phyloP scores from a whole-genome alignment of 2,113 vertebrate genomes.

The Phaethon lepturus region DNA sequence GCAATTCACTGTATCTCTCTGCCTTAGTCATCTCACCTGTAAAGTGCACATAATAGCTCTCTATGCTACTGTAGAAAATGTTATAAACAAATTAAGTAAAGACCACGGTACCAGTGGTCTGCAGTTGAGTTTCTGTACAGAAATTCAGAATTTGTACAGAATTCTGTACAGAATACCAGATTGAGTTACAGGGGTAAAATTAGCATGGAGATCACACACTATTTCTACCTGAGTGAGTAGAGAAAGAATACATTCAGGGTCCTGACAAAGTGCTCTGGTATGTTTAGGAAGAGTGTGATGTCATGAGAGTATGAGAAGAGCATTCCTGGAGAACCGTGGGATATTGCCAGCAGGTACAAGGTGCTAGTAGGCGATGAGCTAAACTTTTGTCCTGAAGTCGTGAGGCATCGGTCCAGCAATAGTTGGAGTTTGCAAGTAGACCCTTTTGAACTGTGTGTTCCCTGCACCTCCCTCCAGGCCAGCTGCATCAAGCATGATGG shows the following conservation, averaged over 20 bases:
- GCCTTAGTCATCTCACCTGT: background rate
- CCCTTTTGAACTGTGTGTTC: background rate
- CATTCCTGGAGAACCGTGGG: background rate
- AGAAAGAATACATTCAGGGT: background rate
- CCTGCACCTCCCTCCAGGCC: background rate
- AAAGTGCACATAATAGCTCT: background rate
- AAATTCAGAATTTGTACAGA: too few species aligned
- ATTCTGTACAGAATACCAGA: too few species aligned
- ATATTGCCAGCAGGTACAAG: background rate
- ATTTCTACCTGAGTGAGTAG: background rate
- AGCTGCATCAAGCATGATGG: fast-evolving
- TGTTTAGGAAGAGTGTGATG: background rate
- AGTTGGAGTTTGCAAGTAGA: background rate
- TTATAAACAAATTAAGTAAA: background rate
- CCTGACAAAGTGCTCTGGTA: background rate
- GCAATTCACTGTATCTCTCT: background rate
- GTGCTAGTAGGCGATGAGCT: background rate
- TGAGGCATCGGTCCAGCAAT: background rate
- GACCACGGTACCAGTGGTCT: background rate
- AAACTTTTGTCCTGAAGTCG: background rate
- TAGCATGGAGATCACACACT: background rate
- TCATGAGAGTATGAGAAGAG: background rate
- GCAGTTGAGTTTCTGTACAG: background rate
- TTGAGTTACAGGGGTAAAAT: background rate
- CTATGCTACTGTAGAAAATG: background rate